Base-by-base conservation (phyloP, 2,797 vertebrate genomes). In the Saxicola maurus region DNA sequence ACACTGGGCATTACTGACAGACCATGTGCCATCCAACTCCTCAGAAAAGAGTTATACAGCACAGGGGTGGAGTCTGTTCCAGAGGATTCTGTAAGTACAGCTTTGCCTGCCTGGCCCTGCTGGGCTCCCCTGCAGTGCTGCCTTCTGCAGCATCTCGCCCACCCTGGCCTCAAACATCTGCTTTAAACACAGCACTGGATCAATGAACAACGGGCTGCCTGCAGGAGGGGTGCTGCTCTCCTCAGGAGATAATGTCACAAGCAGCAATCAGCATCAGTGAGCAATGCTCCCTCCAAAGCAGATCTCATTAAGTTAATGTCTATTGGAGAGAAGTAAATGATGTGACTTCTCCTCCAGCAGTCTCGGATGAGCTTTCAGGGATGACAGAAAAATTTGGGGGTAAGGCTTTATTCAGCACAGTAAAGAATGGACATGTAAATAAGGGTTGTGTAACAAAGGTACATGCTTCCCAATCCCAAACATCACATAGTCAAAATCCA, bases 321-420 rank as follows among this genome's bases (percentile, higher is more conserved):
- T 84, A n/a, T 1, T 43, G 71, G 65, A 87, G 78, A 76, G 73
- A 86, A 89, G 78, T 46, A 71, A 72, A 69, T 25, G 65, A 76
- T 30, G 56, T 51, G 82, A 51, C 55, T 57, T 31, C 69, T 91
- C 43, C 66, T 87, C 76, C 77, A 42, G 67, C 60, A 85, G 88
- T 46, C 67, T 11, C 1, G 0, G 25, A 69, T 2, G 5, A 86
- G 77, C 35, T 89, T 79, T 65, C 72, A 76, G 65, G 48, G 65
- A 82, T 30, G 18, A 76, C 42, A 82, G 38, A 69, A 64, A 75
- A 76, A 87, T 27, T 8, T 69, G 17, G 16, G 57, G 69, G 51
- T 38, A 83, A 81, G 53, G 42, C 30, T 96, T 96, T 96, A 96
- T 96, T 96, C 71, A 76, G 31, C 21, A 57, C n/a, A 82, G 65